These are phyloP conservation scores for Pongo abelii DNA, from an alignment of 2,113 vertebrate genomes.

Conservation along the genomic window DNA sequence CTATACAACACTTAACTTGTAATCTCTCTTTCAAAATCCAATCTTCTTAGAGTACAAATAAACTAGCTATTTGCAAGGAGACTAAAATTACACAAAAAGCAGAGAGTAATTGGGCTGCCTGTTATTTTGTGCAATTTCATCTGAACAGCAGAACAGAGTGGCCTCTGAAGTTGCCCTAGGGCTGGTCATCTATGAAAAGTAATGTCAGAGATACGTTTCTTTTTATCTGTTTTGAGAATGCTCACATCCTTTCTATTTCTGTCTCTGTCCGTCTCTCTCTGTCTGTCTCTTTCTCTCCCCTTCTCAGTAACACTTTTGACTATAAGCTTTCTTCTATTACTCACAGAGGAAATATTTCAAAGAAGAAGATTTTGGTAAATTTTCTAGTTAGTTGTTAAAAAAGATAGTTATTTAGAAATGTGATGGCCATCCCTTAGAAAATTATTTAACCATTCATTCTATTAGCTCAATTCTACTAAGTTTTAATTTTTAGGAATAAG, in stretches of 20 bases:
- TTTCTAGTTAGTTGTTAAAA: neutral
- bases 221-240: neutral
- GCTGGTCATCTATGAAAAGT: neutral
- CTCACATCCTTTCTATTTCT: too few relatives aligned
- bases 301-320: neutral
- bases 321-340: neutral
- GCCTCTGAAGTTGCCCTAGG: neutral
- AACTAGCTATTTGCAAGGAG: slow-evolving; percentile 35
- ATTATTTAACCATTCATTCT: neutral
- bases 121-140: slow-evolving; percentile 56
- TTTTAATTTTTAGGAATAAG: neutral
- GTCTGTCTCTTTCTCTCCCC: neutral
- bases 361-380: neutral
- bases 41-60: neutral
- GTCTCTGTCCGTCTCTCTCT: neutral
- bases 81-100: slow-evolving; percentile 23
- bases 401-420: neutral
- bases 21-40: neutral
- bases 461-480: neutral
- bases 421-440: neutral
- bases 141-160: neutral
- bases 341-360: neutral
- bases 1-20: neutral
- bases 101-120: neutral
- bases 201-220: neutral